Base-by-base conservation (phyloP, 2,888 invertebrate species). In the Andrena minutula region DNA sequence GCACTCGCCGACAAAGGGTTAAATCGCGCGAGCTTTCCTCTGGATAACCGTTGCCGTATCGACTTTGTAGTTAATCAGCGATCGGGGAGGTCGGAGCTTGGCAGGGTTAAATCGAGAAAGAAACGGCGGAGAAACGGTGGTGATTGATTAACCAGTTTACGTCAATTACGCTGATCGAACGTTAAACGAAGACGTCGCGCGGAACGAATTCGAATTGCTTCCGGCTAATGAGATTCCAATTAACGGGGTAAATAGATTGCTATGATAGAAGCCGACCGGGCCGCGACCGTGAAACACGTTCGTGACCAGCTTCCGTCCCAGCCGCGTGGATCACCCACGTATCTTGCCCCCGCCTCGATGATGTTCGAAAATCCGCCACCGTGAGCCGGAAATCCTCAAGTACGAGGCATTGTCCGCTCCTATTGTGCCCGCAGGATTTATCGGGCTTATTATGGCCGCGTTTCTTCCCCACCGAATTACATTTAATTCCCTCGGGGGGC, bases 161-260 rank as follows among this genome's bases (percentile, higher is more conserved):
- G 81, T 71, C 79, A 76, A 85, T 87, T 77, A 73, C 60, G 61
- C 28, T 56, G 70, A 75, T 65, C 64, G 77, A 79, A 61, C 80
- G 66, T 83, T 81, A 81, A 81, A 65, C 79, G 77, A 76, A 76
- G 75, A 70, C 73, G 61, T 81, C 63, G 79, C 65, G 32, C 76
- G 41, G 60, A 64, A 49, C 71, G 64, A 65, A 76, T 73, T 82
- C 76, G 73, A 53, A 76, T 82, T 80, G 80, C 79, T 88, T 86
- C 80, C 80, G 78, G 66, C 82, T 89, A 86, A 88, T 83, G 82
- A 84, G 83, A 88, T 88, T 89, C 60, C 83, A 83, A 86, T 89
- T 86, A 88, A 85, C 82, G 63, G 28, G 82, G 72, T 83, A 85
- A 84, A 88, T 83, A 79, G 82, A 85, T 87, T 83, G 75, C 81